Percentiles rank a stretch among this genome's conserved stretches.
Conservation (phyloP, 2,113 vertebrate species). For the Seriola dumerili region DNA sequence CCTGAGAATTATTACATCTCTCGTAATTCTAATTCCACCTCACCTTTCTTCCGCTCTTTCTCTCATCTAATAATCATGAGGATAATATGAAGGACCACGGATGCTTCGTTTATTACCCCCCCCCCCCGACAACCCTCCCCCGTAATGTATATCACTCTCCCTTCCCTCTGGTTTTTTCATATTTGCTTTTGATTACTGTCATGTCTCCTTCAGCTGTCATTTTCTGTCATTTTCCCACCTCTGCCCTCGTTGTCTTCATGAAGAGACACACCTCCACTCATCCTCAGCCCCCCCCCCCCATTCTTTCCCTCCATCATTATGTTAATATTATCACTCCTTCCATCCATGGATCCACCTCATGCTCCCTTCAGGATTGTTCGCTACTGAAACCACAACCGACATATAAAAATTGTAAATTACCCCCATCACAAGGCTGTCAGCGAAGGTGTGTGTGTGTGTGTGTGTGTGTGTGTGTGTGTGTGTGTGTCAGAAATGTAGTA, state of each 20-base stretch:
- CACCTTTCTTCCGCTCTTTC: too few relatives aligned
- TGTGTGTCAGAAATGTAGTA: too few relatives aligned
- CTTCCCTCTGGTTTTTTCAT: neutral
- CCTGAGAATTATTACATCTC: neutral
- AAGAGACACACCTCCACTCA: too few relatives aligned
- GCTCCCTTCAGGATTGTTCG: too few relatives aligned
- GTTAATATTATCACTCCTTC: neutral
- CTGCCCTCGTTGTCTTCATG: neutral
- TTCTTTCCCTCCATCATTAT: neutral
- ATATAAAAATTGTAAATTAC: neutral
- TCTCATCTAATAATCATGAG: neutral
- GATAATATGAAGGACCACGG: too few relatives aligned
- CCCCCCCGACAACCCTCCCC: neutral
- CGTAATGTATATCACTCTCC: neutral
- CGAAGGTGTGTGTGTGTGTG: too few relatives aligned
- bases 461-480: too few relatives aligned
- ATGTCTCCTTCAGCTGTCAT: neutral
- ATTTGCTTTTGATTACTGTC: neutral
- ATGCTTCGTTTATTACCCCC: neutral
- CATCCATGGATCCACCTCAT: too few relatives aligned
- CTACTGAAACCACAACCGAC: neutral
- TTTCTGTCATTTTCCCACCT: neutral
- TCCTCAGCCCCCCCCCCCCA: neutral
- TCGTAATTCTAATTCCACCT: neutral
- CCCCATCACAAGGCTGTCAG: neutral